A percentile compares a stretch with the other conserved stretches of the same genome.
Evolutionary conservation across 2,888 invertebrate genomes (phyloP).

Genomic region (Pheosia gnoma): DNA sequence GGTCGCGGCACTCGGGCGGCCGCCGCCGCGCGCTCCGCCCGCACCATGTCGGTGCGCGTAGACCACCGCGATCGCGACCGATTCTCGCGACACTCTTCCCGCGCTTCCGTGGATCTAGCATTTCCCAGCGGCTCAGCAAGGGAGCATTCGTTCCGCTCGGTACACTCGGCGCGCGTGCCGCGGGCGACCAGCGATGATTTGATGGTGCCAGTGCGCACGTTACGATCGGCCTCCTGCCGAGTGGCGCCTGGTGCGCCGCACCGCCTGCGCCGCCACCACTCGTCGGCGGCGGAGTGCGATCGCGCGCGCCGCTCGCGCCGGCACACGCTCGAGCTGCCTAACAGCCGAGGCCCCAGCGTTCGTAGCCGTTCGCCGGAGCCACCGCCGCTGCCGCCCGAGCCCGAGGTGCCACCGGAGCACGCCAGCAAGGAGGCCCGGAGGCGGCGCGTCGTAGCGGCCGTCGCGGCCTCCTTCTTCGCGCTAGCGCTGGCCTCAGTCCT

Average conservation of each 20-base stretch:
- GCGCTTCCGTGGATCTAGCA: constrained; percentile 77
- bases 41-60: constrained; percentile 80
- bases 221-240: constrained; percentile 78
- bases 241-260: constrained; percentile 76
- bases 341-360: constrained; percentile 76
- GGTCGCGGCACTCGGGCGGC: constrained; percentile 77
- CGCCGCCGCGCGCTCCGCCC: constrained; percentile 79
- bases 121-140: constrained; percentile 73
- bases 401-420: constrained; percentile 78
- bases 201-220: constrained; percentile 78
- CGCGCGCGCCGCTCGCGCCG: constrained; percentile 76
- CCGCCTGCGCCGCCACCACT: constrained; percentile 77
- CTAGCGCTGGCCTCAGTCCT: constrained; percentile 89
- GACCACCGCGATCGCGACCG: constrained; percentile 78
- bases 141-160: constrained; percentile 77
- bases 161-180: constrained; percentile 77
- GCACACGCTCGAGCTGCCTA: constrained; percentile 74
- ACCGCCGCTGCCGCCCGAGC: constrained; percentile 65
- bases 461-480: constrained; percentile 89
- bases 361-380: constrained; percentile 77
- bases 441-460: constrained; percentile 87
- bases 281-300: constrained; percentile 79
- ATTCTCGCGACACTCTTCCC: constrained; percentile 79
- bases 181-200: constrained; percentile 77
- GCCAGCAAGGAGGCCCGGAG: constrained; percentile 87